Conservation (phyloP, 2,113 vertebrate genomes). For the Apus apus region DNA sequence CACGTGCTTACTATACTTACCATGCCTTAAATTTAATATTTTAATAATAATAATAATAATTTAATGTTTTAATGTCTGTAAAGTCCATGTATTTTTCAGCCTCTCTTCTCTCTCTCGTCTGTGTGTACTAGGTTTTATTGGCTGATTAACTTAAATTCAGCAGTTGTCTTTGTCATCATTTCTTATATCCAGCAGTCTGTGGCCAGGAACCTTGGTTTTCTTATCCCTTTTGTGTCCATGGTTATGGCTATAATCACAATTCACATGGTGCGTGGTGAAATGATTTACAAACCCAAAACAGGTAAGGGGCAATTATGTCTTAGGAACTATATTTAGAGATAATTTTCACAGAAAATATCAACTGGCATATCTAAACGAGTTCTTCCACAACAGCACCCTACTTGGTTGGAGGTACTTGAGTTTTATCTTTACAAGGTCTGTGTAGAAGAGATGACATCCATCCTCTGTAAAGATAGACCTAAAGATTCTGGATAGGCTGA, state of each 20-base stretch:
- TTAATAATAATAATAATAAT: background rate
- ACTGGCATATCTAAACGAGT: background rate
- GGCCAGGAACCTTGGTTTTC: constrained; percentile 85
- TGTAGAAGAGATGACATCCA: background rate
- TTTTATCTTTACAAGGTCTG: background rate
- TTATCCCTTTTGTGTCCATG: constrained; percentile 88
- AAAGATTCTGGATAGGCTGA: background rate
- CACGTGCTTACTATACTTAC: background rate
- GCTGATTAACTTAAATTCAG: constrained; percentile 88
- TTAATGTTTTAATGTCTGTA: background rate
- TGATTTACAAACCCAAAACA: constrained; percentile 87
- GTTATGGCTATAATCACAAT: constrained; percentile 86
- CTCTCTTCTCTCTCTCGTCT: background rate
- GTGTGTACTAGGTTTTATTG: constrained; percentile 87
- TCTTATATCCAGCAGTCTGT: constrained; percentile 90
- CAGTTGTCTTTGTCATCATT: constrained; percentile 88
- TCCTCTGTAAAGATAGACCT: background rate
- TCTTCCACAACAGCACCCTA: background rate
- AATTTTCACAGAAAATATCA: background rate
- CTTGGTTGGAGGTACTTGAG: background rate
- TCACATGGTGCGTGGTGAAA: constrained; percentile 85
- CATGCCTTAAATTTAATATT: background rate
- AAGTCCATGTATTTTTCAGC: background rate
- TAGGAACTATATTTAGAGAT: background rate
- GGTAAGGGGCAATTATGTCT: constrained; percentile 72